Evolutionary conservation across 1,140 invertebrate genomes (phyloP), one percentile per base, ranked within the genome.

Genomic region (Drosophila kikkawai): DNA sequence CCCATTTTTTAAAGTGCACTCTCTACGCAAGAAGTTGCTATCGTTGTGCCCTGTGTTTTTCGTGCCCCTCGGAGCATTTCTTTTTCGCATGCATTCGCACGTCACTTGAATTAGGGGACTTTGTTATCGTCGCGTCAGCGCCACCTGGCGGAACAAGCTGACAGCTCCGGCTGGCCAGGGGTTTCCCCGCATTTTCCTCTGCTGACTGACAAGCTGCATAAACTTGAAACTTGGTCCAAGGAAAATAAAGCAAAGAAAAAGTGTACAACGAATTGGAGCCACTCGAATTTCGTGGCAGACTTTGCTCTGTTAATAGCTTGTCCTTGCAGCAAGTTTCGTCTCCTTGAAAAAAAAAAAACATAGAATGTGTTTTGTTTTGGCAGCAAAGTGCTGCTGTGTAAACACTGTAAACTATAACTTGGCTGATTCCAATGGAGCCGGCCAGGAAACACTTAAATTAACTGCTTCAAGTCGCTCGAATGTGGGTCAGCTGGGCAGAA

Each of bases 371-470:
- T 88, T 88, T 88, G 85, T 88, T 87, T 88, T 88, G 85, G 77
- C 85, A 87, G 80, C 85, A 90, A 80, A 90, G 85, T 90, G 84
- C 83, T 48, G 45, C 45, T 48, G 45, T 88, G 83, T 80, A 86
- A 88, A 86, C 84, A 84, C 77, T 82, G 85, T 90, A 90, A 90
- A 88, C 85, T 90, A 90, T 90, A 88, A 88, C 68, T 88, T 71
- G 80, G 80, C 42, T 47, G 68, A 45, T 57, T 57, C 51, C 22
- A 51, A 22, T 47, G 61, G 11, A 47, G 69, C 44, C 51, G 75
- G 76, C 77, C 84, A 90, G 85, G 84, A 88, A 88, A 81, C 84
- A 88, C 84, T 88, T 88, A 90, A 88, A 88, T 88, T 88, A 88
- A 84, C 84, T 88, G 78, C 74, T 58, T 74, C 65, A 63, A 56